Base-by-base conservation (phyloP, 1,140 invertebrate species). In the Drosophila prosaltans region DNA sequence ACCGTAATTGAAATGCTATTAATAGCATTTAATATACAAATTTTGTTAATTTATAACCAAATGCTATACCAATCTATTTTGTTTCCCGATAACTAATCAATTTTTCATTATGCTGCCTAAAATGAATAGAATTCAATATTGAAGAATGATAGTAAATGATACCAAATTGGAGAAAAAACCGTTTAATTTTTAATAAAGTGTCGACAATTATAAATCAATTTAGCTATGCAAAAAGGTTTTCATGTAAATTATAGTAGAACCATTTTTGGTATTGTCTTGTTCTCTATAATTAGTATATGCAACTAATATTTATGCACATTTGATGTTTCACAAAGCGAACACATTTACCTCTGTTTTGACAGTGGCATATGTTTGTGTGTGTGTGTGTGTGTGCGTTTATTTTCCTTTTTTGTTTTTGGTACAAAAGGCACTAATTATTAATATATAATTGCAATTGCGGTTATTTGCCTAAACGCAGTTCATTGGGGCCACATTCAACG, bases 401-500 rank as follows among this genome's bases (percentile, higher is more conserved):
- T 28, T 26, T 48, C 43, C 10, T 9, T 59, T 7, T 36, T 21
- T 9, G 39, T 39, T 16, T 30, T 58, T n/a, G 26, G 26, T 32
- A 59, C 57, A 59, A 59, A 39, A 40, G 16, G 57, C 32, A 40
- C 57, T 40, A 59, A 59, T 59, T 59, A 59, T 59, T 39, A 59
- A 59, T 59, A 59, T 59, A 40, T 59, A 24, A 39, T 59, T 59
- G 57, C 57, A 59, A 39, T 59, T 26, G 45, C 24, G 45, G 21
- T 21, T 51, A 59, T 59, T 59, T 59, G 57, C 10, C 32, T 39
- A 59, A 39, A 11, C 21, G 9, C 32, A 40, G 57, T 59, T 59
- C 28, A 55, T 28, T 58, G 48, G 36, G 73, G 69, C 58, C 64
- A 62, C 32, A 30, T 39, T 43, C 51, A 74, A 60, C 74, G 69